phyloP scores from a whole-genome alignment of 2,797 vertebrate genomes.

The Lepidocolaptes lacrymiger region DNA sequence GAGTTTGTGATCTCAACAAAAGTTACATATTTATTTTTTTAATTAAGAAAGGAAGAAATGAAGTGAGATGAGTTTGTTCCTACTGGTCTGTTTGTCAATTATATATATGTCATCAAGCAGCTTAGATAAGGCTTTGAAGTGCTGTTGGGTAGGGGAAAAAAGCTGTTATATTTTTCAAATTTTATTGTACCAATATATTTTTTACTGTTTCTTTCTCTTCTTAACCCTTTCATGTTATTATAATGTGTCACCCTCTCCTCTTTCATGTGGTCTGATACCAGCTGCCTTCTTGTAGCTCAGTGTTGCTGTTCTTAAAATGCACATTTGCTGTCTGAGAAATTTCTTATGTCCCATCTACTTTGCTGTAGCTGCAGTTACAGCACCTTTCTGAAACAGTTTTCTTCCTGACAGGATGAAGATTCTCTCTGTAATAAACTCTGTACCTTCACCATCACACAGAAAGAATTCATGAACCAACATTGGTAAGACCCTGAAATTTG shows the following conservation, averaged over 20 bases:
- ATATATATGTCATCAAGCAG: not conserved
- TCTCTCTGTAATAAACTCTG: slow-evolving; percentile 99
- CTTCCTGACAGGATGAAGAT: slow-evolving; percentile 91
- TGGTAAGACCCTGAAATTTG: slow-evolving; percentile 83
- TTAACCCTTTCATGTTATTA: not conserved
- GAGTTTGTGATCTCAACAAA: not conserved
- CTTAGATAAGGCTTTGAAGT: not conserved
- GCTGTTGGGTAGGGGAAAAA: not conserved
- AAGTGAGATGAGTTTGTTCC: not conserved
- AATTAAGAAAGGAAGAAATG: not conserved
- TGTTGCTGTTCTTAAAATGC: not conserved
- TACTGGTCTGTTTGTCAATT: not conserved
- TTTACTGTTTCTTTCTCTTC: not conserved
- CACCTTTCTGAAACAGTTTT: not conserved
- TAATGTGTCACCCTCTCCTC: not conserved
- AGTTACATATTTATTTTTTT: not conserved
- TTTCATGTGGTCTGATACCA: not conserved
- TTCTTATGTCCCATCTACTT: not conserved
- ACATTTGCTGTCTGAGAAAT: accelerated
- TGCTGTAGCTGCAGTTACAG: not conserved
- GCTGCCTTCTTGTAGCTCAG: not conserved
- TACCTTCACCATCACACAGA: slow-evolving; percentile 98
- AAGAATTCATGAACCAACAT: slow-evolving; percentile 99
- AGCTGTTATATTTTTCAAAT: not conserved
- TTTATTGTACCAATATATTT: not conserved